Conservation (phyloP, 2,113 vertebrate genomes). For the Phylloscopus trochiloides region DNA sequence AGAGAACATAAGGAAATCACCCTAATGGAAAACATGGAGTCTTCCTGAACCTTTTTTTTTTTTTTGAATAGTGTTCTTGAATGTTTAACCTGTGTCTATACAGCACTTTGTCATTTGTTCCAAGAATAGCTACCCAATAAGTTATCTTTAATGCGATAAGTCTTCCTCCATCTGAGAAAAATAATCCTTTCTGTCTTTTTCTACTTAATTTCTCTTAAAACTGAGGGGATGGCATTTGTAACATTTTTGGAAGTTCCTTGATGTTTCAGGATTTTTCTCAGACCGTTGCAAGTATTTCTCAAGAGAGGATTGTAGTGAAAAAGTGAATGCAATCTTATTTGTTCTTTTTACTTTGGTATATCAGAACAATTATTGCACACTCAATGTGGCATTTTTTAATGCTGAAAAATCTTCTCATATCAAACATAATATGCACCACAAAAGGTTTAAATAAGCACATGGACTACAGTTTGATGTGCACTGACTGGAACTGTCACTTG, state of each 20-base stretch:
- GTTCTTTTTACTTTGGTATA: neutral
- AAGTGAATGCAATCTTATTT: neutral
- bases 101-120: neutral
- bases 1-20: neutral
- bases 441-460: neutral
- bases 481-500: slow-evolving; percentile 11
- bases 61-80: neutral
- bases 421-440: neutral
- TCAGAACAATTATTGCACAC: neutral
- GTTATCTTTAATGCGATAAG: neutral
- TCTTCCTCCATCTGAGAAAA: neutral
- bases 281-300: neutral
- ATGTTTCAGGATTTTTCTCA: neutral
- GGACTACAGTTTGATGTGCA: neutral
- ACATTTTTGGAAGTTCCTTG: neutral
- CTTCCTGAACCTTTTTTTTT: neutral
- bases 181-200: neutral
- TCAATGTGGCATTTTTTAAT: neutral
- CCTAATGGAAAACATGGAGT: neutral
- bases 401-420: neutral
- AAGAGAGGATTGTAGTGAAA: neutral
- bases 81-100: neutral
- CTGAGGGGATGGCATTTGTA: accelerated
- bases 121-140: neutral
- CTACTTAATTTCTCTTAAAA: neutral